These are phyloP conservation scores for Perca fluviatilis DNA, from an alignment of 2,113 vertebrate species.

Conservation along the genomic window DNA sequence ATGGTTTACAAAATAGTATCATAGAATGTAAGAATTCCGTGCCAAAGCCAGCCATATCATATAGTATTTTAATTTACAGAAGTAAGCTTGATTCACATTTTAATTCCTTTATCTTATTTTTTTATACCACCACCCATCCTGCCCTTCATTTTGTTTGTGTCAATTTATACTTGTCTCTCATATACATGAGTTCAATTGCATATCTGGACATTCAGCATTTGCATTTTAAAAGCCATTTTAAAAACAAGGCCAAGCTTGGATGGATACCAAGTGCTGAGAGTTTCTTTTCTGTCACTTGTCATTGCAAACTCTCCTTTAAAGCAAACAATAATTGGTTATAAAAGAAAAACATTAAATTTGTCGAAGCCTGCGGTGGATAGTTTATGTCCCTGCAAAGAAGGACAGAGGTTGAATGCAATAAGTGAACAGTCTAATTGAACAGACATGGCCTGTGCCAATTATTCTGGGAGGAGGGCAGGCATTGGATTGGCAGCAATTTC, in stretches of 20 bases:
- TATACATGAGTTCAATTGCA: conserved; percentile 27
- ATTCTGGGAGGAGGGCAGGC: conserved; percentile 44
- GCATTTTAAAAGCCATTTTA: conserved; percentile 16
- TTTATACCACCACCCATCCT: conserved; percentile 1
- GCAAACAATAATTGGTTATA: conserved; percentile 15
- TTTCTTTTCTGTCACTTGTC: conserved; percentile 29
- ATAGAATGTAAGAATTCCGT: conserved; percentile 15
- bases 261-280: background rate
- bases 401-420: conserved; percentile 41
- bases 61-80: conserved; percentile 28
- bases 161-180: conserved; percentile 16
- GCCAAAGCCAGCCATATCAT: conserved; percentile 14
- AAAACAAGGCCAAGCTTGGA: conserved; percentile 21
- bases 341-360: conserved; percentile 29
- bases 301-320: conserved; percentile 22
- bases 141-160: conserved; percentile 2
- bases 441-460: conserved; percentile 57
- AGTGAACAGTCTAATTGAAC: conserved; percentile 58
- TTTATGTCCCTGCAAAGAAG: conserved; percentile 33
- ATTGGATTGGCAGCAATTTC: conserved; percentile 77
- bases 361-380: conserved; percentile 1
- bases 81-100: conserved; percentile 36
- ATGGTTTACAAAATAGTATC: conserved; percentile 44
- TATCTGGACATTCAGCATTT: conserved; percentile 25
- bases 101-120: conserved; percentile 10